Conservation (phyloP, 2,888 invertebrate genomes). For the Brachyptera risi region DNA sequence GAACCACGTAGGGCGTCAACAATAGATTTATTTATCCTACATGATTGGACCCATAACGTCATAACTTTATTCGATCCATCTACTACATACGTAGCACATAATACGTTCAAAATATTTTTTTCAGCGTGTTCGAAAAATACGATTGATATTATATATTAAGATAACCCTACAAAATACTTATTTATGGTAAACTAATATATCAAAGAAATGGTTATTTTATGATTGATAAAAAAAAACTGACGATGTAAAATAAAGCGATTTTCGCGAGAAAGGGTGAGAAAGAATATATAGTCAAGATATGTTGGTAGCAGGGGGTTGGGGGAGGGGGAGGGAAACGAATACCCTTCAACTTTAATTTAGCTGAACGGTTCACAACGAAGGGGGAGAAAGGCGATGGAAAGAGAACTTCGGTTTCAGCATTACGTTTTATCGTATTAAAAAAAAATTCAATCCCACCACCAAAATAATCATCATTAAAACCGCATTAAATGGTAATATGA, state of each 20-base stretch:
- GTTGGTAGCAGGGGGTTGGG: not conserved
- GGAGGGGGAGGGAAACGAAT: not conserved
- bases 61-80: too few relatives aligned
- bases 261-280: not conserved
- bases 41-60: too few relatives aligned
- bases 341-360: conserved; percentile 6
- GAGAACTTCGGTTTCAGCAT: not conserved
- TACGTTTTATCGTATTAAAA: conserved; percentile 14
- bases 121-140: too few relatives aligned
- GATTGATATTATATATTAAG: too few relatives aligned
- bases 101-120: too few relatives aligned
- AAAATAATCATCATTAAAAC: conserved; percentile 21
- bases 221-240: conserved; percentile 6
- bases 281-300: not conserved
- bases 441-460: conserved; percentile 11
- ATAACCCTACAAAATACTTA: not conserved
- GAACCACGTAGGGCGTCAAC: too few relatives aligned
- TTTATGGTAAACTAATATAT: not conserved
- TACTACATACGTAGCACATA: too few relatives aligned
- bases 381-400: not conserved
- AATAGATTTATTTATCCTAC: too few relatives aligned
- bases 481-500: conserved; percentile 13
- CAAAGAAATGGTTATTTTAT: conserved; percentile 3
- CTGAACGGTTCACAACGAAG: not conserved
- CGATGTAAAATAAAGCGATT: not conserved